Evolutionary conservation across 2,888 invertebrate genomes (phyloP).

Genomic region (Azorinus chamasolen): DNA sequence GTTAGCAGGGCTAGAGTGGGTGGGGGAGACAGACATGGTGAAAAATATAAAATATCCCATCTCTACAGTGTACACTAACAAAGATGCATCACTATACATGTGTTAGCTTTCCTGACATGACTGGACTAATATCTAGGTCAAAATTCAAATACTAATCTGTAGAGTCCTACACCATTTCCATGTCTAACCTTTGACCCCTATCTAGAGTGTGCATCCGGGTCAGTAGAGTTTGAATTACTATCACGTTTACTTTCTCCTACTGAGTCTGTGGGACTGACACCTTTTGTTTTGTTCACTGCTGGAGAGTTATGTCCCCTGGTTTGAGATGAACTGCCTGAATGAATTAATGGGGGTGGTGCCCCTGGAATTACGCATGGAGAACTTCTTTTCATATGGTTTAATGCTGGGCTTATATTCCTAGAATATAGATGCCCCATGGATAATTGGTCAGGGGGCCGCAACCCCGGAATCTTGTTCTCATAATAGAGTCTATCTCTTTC

Average conservation of each 20-base stretch:
- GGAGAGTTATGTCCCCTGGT: constrained; percentile 77
- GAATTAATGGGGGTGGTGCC: constrained; percentile 80
- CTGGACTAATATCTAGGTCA: too few relatives aligned
- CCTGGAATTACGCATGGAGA: constrained; percentile 78
- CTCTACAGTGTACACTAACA: too few relatives aligned
- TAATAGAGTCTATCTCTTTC: constrained; percentile 70
- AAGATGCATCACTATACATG: too few relatives aligned
- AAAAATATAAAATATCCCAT: too few relatives aligned
- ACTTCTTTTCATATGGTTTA: constrained; percentile 73
- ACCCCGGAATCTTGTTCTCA: constrained; percentile 65
- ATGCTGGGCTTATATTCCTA: constrained; percentile 77
- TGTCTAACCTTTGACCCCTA: constrained; percentile 43
- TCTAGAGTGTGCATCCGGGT: constrained; percentile 79
- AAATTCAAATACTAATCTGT: too few relatives aligned
- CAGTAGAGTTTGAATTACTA: constrained; percentile 75
- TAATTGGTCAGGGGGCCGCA: constrained; percentile 67
- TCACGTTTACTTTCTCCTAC: constrained; percentile 78
- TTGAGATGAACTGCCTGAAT: constrained; percentile 74
- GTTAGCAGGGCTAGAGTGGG: too few relatives aligned
- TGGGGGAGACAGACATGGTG: too few relatives aligned
- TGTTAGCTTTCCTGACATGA: too few relatives aligned
- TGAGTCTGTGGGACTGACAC: constrained; percentile 76
- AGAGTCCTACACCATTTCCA: neutral
- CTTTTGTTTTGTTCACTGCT: constrained; percentile 75
- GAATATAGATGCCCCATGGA: constrained; percentile 64